These are phyloP conservation scores for Hydra vulgaris DNA, from an alignment of 30 jellyfish, hydroid and myxozoan genomes.

Conservation along the genomic window DNA sequence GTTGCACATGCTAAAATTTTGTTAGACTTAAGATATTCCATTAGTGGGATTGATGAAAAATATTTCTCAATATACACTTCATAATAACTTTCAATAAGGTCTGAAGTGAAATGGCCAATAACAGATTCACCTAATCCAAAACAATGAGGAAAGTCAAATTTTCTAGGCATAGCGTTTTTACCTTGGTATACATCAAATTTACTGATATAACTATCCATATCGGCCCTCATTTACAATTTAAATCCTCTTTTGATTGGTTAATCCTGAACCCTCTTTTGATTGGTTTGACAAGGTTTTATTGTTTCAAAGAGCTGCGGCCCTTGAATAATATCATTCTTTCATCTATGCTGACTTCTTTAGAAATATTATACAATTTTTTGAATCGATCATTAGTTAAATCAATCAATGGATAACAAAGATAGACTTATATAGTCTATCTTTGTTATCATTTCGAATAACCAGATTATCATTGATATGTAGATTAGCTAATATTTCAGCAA, in stretches of 20 bases:
- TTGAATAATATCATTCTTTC: slow-evolving; percentile 62
- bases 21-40: slow-evolving; percentile 34
- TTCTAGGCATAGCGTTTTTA: slow-evolving; percentile 33
- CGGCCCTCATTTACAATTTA: slow-evolving; percentile 73
- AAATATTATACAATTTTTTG: slow-evolving; percentile 46
- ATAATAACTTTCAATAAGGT: slow-evolving; percentile 31
- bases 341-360: slow-evolving; percentile 47
- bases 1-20: slow-evolving; percentile 55
- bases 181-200: slow-evolving; percentile 75
- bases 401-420: slow-evolving; percentile 17
- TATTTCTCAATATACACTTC: slow-evolving; percentile 53
- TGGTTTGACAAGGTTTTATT: slow-evolving; percentile 63
- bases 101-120: slow-evolving; percentile 26
- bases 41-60: slow-evolving; percentile 49
- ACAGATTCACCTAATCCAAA: slow-evolving; percentile 70
- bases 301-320: slow-evolving; percentile 65
- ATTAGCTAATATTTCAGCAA: slow-evolving; percentile 37
- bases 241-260: too few relatives aligned
- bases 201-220: slow-evolving; percentile 63
- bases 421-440: slow-evolving; percentile 46
- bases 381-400: slow-evolving; percentile 30
- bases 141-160: slow-evolving; percentile 22
- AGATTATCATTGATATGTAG: slow-evolving; percentile 49
- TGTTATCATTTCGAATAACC: slow-evolving; percentile 51
- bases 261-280: slow-evolving; percentile 82